phyloP scores from a whole-genome alignment of 2,113 vertebrate species.

The Isurus oxyrinchus region DNA sequence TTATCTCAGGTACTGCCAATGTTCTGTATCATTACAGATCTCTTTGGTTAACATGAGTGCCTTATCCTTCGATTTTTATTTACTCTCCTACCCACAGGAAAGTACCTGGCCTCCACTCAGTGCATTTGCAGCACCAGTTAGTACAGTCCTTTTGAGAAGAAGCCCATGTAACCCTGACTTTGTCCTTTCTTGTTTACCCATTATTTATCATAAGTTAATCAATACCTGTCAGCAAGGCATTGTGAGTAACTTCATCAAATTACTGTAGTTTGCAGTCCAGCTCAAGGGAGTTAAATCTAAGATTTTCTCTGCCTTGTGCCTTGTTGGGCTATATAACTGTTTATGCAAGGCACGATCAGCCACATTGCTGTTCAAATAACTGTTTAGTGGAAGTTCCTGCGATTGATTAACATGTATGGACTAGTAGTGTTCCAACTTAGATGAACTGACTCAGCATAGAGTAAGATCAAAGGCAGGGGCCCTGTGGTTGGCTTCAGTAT shows the following conservation, averaged over 20 bases:
- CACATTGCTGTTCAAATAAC: background rate
- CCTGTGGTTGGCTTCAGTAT: background rate
- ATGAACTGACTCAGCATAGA: too few species aligned
- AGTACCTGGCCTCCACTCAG: background rate
- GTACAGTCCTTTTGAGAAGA: background rate
- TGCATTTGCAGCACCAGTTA: background rate
- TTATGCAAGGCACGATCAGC: background rate
- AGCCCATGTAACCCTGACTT: background rate
- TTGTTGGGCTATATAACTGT: background rate
- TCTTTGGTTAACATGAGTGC: background rate
- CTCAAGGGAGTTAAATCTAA: background rate
- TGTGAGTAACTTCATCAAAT: constrained; percentile 14
- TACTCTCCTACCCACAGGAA: background rate
- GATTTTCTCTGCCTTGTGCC: background rate
- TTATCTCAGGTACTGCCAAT: background rate
- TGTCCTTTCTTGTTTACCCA: background rate
- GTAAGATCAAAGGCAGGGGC: too few species aligned
- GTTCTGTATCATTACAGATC: background rate
- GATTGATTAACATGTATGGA: background rate
- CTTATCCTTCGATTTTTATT: background rate
- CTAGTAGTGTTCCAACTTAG: background rate
- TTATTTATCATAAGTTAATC: constrained; percentile 30
- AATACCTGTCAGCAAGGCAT: constrained; percentile 28
- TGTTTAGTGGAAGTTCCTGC: background rate
- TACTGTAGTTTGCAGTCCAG: constrained; percentile 2